These are phyloP conservation scores for Conops quadrifasciatus DNA, from an alignment of 2,888 invertebrate genomes.

Conservation along the genomic window DNA sequence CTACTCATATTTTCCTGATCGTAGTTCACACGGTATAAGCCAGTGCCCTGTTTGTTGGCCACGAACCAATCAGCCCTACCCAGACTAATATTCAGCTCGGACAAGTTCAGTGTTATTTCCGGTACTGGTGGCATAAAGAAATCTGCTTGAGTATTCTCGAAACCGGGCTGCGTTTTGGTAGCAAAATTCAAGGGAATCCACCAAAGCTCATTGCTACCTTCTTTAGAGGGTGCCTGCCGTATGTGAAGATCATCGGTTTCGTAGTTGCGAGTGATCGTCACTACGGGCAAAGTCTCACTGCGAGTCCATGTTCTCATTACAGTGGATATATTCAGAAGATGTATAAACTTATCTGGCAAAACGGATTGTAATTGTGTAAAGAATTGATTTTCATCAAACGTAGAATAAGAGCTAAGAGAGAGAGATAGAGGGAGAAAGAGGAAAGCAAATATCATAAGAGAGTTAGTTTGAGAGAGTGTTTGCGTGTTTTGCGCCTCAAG, in stretches of 20 bases:
- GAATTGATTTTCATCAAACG: neutral
- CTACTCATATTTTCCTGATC: slow-evolving; percentile 71
- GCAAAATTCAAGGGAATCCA: slow-evolving; percentile 47
- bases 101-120: slow-evolving; percentile 36
- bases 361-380: neutral
- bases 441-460: too few species aligned
- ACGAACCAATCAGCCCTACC: slow-evolving; percentile 46
- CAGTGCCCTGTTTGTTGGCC: slow-evolving; percentile 46
- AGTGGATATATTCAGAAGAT: slow-evolving; percentile 57
- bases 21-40: slow-evolving; percentile 72
- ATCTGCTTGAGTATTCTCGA: slow-evolving; percentile 38
- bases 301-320: slow-evolving; percentile 70
- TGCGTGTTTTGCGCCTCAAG: too few species aligned
- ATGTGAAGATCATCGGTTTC: slow-evolving; percentile 63
- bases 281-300: slow-evolving; percentile 69
- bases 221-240: slow-evolving; percentile 60
- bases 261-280: slow-evolving; percentile 67
- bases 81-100: slow-evolving; percentile 35
- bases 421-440: neutral
- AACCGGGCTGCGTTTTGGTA: slow-evolving; percentile 39
- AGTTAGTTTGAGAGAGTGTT: too few species aligned
- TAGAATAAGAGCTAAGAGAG: neutral
- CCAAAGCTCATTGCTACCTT: slow-evolving; percentile 37
- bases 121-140: slow-evolving; percentile 40
- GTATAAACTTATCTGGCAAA: neutral